phyloP scores from a whole-genome alignment of 2,888 invertebrate genomes.

The Melipona bicolor region DNA sequence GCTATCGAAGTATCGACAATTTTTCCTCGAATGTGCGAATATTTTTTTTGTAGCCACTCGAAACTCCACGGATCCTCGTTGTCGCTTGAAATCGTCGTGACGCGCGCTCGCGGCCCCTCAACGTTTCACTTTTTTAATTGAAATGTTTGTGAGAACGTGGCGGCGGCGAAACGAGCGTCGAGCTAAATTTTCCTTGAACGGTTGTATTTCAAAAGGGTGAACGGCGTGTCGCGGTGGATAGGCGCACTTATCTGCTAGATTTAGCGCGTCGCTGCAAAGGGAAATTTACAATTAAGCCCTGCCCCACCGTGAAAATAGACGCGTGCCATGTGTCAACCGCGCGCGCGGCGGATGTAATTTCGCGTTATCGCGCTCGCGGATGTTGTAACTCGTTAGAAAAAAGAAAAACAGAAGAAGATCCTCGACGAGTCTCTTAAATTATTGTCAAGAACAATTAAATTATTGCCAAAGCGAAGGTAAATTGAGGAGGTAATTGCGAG shows the following conservation, averaged over 20 bases:
- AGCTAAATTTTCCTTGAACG: constrained; percentile 19
- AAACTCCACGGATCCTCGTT: not conserved
- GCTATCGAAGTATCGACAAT: too few relatives aligned
- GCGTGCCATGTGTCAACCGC: constrained; percentile 39
- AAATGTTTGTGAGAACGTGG: constrained; percentile 40
- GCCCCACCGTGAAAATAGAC: constrained; percentile 27
- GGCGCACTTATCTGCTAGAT: constrained; percentile 56
- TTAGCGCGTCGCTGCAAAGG: constrained; percentile 44
- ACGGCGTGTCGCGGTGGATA: constrained; percentile 32
- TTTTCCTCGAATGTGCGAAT: too few relatives aligned
- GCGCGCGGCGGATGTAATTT: constrained; percentile 35
- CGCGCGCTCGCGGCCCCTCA: not conserved
- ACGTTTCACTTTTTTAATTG: constrained; percentile 41
- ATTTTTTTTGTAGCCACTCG: not conserved
- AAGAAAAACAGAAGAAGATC: not conserved
- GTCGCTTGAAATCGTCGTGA: constrained; percentile 7
- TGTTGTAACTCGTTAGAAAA: constrained; percentile 33
- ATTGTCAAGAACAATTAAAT: not conserved
- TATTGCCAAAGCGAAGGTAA: not conserved
- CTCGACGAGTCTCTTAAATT: constrained; percentile 14
- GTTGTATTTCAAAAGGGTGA: constrained; percentile 49
- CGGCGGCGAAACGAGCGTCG: constrained; percentile 8
- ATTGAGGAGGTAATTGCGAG: not conserved
- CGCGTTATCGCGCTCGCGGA: constrained; percentile 19
- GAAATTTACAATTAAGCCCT: constrained; percentile 51